Base-by-base conservation (phyloP, 2,113 vertebrate species). In the Charina bottae region DNA sequence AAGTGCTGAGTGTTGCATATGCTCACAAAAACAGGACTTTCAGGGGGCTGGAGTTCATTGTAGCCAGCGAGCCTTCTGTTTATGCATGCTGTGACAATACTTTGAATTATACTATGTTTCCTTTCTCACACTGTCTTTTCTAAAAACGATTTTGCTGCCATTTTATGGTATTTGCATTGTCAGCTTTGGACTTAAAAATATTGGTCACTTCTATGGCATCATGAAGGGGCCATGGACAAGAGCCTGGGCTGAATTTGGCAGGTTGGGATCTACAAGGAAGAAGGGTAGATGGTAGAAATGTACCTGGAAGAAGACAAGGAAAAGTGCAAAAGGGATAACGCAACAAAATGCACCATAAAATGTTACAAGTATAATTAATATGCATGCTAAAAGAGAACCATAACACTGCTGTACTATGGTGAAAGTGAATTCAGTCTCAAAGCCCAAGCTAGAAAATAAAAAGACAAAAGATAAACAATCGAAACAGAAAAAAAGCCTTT, bases 1-100 rank as follows among this genome's bases (percentile, higher is more conserved):
- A 92, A 83, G 7, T 92, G 85, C 85, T 91, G 85, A 88, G 10
- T 23, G 19, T 8, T 88, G 11, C 42, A 92, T 4, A 83, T 88
- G 64, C 85, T 92, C 64, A 83, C 37, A 92, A 83, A 88, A 88
- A 28, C 85, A 88, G 54, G 54, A 83, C 59, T 59, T 88, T 88
- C 72, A n/a, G 17, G 58, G 26, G 23, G 55, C 10, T 91, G 60
- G 53, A 11, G 54, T 53, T 37, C 37, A 88, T 26, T 88, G 85
- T 88, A 49, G 72, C 37, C 15, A 42, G 17, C 23, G 24, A 89
- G 84, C 26, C 53, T 84, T 89, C 1, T 62, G 58, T 4, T 28
- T 58, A 58, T 15, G 28, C 12, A 78, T 8, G 28, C 6, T 59
- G 12, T 46, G 53, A 8, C 54, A 78, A 42, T 78, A 78, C 33